Evolutionary conservation across 2,113 vertebrate species (phyloP).

Genomic region (Progne subis): DNA sequence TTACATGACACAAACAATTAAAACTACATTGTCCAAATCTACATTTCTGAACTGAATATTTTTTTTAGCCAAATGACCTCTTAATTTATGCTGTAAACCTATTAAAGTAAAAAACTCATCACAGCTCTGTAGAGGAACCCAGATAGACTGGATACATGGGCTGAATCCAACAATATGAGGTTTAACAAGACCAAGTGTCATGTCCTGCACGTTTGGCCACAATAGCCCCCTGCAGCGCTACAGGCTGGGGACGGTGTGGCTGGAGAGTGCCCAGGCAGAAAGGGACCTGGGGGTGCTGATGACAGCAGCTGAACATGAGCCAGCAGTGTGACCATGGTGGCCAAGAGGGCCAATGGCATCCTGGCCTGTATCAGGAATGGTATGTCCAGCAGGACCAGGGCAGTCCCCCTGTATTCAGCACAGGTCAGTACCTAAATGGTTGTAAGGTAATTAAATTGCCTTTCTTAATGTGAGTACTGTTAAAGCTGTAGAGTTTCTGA

Average conservation of each 20-base stretch:
- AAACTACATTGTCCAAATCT: neutral
- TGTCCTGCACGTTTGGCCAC: neutral
- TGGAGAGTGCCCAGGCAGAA: neutral
- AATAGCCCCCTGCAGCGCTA: fast-evolving
- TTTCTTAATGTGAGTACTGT: neutral
- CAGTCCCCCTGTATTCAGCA: neutral
- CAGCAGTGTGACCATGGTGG: neutral
- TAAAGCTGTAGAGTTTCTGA: neutral
- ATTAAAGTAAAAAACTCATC: neutral
- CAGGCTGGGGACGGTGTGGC: neutral
- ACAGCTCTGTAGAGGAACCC: neutral
- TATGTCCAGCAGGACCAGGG: neutral
- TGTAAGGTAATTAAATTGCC: neutral
- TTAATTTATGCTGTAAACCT: neutral
- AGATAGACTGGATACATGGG: too few species aligned
- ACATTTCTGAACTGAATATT: neutral
- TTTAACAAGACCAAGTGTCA: neutral
- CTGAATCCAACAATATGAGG: neutral
- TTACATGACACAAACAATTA: neutral
- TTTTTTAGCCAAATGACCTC: neutral
- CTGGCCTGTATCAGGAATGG: neutral
- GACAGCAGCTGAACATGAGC: neutral
- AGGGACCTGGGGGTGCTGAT: neutral
- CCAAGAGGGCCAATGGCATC: neutral
- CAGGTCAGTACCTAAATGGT: neutral